Percentiles rank a stretch among this genome's conserved stretches.
These are phyloP conservation scores for Helicoverpa zea DNA, from an alignment of 1,140 invertebrate genomes.

Conservation along the genomic window DNA sequence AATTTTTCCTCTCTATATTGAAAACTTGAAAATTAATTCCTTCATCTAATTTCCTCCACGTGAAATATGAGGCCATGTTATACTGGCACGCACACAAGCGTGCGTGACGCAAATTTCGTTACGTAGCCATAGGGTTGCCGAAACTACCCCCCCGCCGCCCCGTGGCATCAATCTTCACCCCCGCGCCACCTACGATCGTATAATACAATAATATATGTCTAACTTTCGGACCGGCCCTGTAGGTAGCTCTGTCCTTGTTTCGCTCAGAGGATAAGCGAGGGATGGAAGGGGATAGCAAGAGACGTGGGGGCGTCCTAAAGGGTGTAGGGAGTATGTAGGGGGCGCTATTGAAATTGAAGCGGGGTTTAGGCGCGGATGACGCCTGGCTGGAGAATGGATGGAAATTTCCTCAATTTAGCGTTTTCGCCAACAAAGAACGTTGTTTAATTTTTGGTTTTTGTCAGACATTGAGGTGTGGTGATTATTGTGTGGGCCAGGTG, in stretches of 20 bases:
- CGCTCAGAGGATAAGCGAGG: constrained; percentile 41
- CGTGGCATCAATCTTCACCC: constrained; percentile 84
- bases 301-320: constrained; percentile 83
- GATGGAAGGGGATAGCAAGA: constrained; percentile 59
- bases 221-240: constrained; percentile 85
- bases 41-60: constrained; percentile 81
- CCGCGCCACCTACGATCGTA: constrained; percentile 83
- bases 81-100: constrained; percentile 70
- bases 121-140: constrained; percentile 83
- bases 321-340: constrained; percentile 83
- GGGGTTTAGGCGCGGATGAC: constrained; percentile 86
- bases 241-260: constrained; percentile 69
- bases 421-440: constrained; percentile 85
- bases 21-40: constrained; percentile 86
- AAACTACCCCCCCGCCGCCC: constrained; percentile 79
- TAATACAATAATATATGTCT: constrained; percentile 87
- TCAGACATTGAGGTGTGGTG: constrained; percentile 74
- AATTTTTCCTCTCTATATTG: constrained; percentile 80
- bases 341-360: constrained; percentile 86
- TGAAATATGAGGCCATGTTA: constrained; percentile 79
- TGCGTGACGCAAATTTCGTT: constrained; percentile 79
- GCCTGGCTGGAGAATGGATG: constrained; percentile 86
- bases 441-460: constrained; percentile 86
- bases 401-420: constrained; percentile 87
- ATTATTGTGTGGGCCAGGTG: constrained; percentile 47